phyloP scores from a whole-genome alignment of 2,113 vertebrate genomes.

The Atractosteus spatula region DNA sequence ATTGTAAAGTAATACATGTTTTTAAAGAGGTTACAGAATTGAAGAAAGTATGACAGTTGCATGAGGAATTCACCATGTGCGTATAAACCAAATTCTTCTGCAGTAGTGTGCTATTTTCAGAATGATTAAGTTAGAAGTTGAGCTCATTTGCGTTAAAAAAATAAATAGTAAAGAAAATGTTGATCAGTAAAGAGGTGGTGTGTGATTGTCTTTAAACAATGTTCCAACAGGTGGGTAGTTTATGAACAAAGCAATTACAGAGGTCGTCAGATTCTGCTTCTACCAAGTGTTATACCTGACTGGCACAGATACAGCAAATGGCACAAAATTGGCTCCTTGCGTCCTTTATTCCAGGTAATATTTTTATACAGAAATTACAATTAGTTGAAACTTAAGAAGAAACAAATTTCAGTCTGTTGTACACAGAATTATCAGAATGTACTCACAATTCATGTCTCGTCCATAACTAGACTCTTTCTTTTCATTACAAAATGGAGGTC shows the following conservation, averaged over 20 bases:
- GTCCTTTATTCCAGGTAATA: conserved; percentile 84
- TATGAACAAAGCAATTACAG: conserved; percentile 83
- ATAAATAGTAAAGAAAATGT: background rate
- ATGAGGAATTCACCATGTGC: too few species aligned
- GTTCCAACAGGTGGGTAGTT: conserved; percentile 77
- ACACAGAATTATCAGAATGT: background rate
- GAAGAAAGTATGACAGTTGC: too few species aligned
- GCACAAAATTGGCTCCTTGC: conserved; percentile 81
- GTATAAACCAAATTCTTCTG: too few species aligned
- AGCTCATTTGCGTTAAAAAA: background rate
- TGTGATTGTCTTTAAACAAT: conserved; percentile 6
- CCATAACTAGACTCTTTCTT: background rate
- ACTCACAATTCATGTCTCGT: background rate
- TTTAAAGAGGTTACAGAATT: too few species aligned
- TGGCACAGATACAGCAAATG: conserved; percentile 71
- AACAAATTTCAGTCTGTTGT: background rate
- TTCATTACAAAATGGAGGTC: background rate
- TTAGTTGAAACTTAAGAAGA: background rate
- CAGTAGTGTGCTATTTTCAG: too few species aligned
- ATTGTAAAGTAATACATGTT: too few species aligned
- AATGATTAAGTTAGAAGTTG: background rate
- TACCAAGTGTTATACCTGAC: conserved; percentile 69
- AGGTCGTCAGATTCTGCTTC: conserved; percentile 81
- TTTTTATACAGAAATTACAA: background rate
- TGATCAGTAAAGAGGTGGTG: background rate